Evolutionary conservation across 2,113 vertebrate species (phyloP), one percentile per base, ranked within the genome.

Genomic region (Ammospiza nelsoni): DNA sequence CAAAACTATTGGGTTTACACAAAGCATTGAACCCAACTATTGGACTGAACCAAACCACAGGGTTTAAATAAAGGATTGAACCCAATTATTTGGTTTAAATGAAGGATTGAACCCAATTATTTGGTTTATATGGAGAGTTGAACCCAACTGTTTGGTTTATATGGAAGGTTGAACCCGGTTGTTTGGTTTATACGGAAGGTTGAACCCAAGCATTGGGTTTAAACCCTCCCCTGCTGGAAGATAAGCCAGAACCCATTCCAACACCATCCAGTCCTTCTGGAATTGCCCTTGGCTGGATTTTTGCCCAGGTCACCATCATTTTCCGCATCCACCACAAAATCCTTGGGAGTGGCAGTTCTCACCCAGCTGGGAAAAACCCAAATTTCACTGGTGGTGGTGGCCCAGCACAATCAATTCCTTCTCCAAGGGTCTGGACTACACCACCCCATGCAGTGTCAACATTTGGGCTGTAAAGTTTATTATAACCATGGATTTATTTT

Each of bases 241-340:
- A 22, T 14, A 49, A 68, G 5, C 19, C 28, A 57, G 76, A 90
- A 91, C 52, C 15, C 33, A 28, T 39, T 5, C 10, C 39, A 41
- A 3, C 0, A 2, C 13, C 9, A 0, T 11, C 76, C 12, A 2
- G 21, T 19, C 52, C 66, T 48, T 33, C 28, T 35, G 31, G 52
- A 65, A 91, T 73, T 13, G 16, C 18, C 46, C 58, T 37, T 15
- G 19, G 20, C 29, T 67, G n/a, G 22, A 17, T 39, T 86, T 90
- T 77, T 22, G 16, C 17, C 43, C 79, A 49, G 22, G 11, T 72
- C 19, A 43, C 24, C 2, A 15, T 3, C 7, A 39, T 76, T 39
- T 62, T 76, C 22, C 46, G 12, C 31, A 49, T 17, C 43, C 17
- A 84, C 44, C 46, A 59, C 39, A 61, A 83, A 79, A 57, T 28